Evolutionary conservation across 2,113 vertebrate species (phyloP), one percentile per base, ranked within the genome.

Genomic region (Pterocles burchelli): DNA sequence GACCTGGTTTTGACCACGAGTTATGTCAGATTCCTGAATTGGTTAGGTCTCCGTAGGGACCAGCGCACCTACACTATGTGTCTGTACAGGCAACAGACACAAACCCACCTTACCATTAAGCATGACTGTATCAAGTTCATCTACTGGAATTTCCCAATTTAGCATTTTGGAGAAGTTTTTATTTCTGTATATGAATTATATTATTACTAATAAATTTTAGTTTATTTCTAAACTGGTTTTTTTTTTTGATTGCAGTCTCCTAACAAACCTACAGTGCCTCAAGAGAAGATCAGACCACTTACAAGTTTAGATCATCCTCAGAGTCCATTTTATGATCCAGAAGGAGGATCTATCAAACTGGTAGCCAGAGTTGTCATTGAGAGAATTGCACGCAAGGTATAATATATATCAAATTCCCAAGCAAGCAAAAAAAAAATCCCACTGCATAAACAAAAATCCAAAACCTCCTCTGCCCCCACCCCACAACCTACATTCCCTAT

Each of bases 271-370:
- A 98, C 98, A 33, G 67, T 97, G 76, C 99, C 99, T 86, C 99
- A 98, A 97, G 99, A 99, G 94, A 99, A 99, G 98, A 99, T 99
- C 90, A 98, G 99, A 66, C 99, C 99, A 31, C 97, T 99, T 80
- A 99, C 99, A 88, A 99, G 99, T 83, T 97, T 99, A 94, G 99
- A 99, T 96, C 99, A 99, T 83, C 99, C 99, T 57, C 99, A 99
- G 89, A 99, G 99, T 96, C 99, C 99, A n/a, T 99, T 99, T 96
- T 99, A 99, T 18, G 99, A 99, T 76, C 99, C 99, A 51, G 99
- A 99, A 94, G 99, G 99, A 49, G 99, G 99, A 3, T 99, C 99
- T 54, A 99, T 99, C 96, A 99, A 98, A 66, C 98, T 99, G 68
- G 99, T 99, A 82, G 99, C 99, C 88, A 98, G 99, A 97, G 98